Base-by-base conservation (phyloP, 2,113 vertebrate genomes). In the Meleagris gallopavo region DNA sequence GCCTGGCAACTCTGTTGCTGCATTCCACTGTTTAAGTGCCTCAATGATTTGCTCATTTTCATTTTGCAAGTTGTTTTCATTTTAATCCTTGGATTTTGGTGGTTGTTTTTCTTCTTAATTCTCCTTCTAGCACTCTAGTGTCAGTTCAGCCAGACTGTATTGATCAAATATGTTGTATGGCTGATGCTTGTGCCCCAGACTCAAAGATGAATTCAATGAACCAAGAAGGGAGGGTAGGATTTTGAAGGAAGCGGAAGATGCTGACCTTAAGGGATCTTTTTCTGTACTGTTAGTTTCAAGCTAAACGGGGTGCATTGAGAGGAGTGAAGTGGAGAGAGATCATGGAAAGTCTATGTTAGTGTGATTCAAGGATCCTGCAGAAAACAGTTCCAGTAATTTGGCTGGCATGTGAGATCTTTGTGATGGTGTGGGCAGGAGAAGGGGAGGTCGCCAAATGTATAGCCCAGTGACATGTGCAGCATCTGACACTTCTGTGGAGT, bases 131-230 rank as follows among this genome's bases (percentile, higher is more conserved):
- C 12, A 50, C n/a, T 77, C 41, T 71, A 17, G 52, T 93, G 40
- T 78, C 74, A 75, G 0, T 64, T 82, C 40, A 54, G 80, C 65
- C 55, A 72, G 38, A 50, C 19, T 19, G 5, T 65, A 72, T 60
- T 41, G 71, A 18, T 95, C 62, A 43, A 52, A 29, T 67, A 69
- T 12, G 40, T 79, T 72, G 48, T 62, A 38, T 78, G 52, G 24
- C 40, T 89, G 86, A 89, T 62, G 89, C 88, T 38, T 62, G 40
- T 87, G 77, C 32, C 62, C 48, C 43, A 48, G 48, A 90, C 70
- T 87, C 77, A 82, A 82, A 92, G 81, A 83, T 43, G 66, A 74
- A 73, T 96, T 82, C 92, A 95, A 90, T 90, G 17, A 96, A 88
- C 43, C 14, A n/a, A 85, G 79, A 73, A 86, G 84, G 66, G 84